These are phyloP conservation scores for Coilia nasus DNA, from an alignment of 2,797 vertebrate genomes.

Conservation along the genomic window DNA sequence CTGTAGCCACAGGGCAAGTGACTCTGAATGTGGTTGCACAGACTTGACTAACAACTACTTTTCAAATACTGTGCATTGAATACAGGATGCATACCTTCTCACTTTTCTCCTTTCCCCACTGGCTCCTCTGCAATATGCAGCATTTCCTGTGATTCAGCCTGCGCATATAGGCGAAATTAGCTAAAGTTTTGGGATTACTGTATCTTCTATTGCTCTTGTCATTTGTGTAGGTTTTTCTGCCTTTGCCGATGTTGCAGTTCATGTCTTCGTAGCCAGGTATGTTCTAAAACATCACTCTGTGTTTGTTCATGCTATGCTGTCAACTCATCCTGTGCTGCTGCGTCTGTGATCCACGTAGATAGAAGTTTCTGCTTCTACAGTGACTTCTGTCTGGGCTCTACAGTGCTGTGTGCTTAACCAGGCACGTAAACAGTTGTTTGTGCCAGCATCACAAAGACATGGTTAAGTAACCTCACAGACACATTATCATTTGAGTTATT, in stretches of 20 bases:
- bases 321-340: neutral
- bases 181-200: neutral
- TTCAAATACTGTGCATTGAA: neutral
- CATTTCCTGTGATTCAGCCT: neutral
- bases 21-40: neutral
- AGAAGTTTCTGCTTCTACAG: neutral
- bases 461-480: neutral
- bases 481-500: neutral
- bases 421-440: neutral
- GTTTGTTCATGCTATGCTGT: neutral
- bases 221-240: conserved; percentile 30
- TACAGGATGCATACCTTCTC: neutral
- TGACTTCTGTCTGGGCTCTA: neutral
- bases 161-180: neutral
- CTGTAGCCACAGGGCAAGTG: too few species aligned
- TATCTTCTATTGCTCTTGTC: conserved; percentile 9
- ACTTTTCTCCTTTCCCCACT: neutral
- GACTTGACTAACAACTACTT: neutral
- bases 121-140: neutral
- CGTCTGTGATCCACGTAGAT: neutral
- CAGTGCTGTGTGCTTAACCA: neutral
- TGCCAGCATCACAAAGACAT: neutral
- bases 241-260: conserved; percentile 54
- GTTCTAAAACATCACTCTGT: conserved; percentile 27
- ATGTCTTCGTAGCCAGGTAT: conserved; percentile 50